Conservation (phyloP, 2,797 vertebrate species). For the Molossus alvarezi region DNA sequence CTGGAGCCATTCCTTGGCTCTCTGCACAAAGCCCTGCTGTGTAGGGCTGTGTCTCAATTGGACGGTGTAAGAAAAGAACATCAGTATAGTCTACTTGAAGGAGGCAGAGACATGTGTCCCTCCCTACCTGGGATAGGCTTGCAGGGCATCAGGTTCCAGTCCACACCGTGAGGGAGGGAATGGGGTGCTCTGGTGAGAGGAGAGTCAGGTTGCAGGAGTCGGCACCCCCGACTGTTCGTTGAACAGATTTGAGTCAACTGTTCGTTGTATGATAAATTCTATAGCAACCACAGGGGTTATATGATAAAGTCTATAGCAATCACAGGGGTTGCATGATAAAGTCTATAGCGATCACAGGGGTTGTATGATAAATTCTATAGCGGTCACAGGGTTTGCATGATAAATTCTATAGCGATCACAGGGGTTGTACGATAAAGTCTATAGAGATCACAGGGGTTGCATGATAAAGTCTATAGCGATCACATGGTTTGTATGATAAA, state of each 20-base stretch:
- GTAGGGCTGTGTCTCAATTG: slow-evolving; percentile 54
- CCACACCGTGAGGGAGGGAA: accelerated
- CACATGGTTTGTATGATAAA: background rate
- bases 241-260: background rate
- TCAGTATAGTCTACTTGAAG: background rate
- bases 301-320: background rate
- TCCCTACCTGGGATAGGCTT: background rate
- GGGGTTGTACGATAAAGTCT: too few relatives aligned
- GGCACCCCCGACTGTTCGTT: background rate
- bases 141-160: background rate
- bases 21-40: slow-evolving; percentile 84
- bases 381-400: background rate
- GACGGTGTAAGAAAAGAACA: background rate
- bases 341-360: too few relatives aligned
- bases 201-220: background rate
- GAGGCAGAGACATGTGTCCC: background rate
- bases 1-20: slow-evolving; percentile 13
- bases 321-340: too few relatives aligned
- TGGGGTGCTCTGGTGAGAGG: background rate
- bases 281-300: background rate
- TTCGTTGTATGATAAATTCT: background rate
- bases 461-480: background rate
- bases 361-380: background rate
- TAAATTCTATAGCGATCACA: background rate
- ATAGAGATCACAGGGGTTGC: too few relatives aligned